Evolutionary conservation across 2,888 invertebrate species (phyloP).

Genomic region (Stenchaetothrips biformis): DNA sequence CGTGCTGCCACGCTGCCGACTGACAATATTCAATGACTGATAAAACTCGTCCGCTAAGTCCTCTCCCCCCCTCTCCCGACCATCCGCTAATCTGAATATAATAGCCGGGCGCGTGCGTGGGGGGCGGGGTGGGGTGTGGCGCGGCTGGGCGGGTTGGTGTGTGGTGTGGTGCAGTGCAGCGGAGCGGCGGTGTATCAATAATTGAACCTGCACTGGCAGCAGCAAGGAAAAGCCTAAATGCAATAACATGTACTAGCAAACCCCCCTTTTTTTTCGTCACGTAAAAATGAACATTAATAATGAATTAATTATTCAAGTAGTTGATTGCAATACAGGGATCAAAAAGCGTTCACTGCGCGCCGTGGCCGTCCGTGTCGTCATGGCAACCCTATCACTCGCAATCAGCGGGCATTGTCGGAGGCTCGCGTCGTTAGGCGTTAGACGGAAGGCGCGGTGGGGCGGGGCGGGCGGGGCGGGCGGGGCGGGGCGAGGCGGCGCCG

Average conservation of each 20-base stretch:
- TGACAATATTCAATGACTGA: conserved; percentile 3
- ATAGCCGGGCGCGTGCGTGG: not conserved
- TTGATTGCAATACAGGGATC: not conserved
- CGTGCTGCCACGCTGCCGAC: too few relatives aligned
- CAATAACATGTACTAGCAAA: not conserved
- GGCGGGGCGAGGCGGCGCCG: not conserved
- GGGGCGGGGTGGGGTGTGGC: not conserved
- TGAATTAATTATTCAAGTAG: too few relatives aligned
- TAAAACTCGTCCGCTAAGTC: not conserved
- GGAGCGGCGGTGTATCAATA: not conserved
- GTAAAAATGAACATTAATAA: not conserved
- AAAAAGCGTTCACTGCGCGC: not conserved
- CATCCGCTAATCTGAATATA: conserved; percentile 11
- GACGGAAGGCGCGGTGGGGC: not conserved
- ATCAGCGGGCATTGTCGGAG: too few relatives aligned
- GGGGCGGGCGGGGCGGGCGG: not conserved
- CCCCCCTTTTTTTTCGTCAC: not conserved
- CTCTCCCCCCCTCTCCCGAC: too few relatives aligned
- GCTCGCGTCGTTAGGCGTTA: not conserved
- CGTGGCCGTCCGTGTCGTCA: not conserved
- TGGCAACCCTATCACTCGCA: too few relatives aligned
- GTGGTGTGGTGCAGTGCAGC: not conserved
- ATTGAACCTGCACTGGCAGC: not conserved
- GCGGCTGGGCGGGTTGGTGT: not conserved
- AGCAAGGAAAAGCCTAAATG: not conserved